Evolutionary conservation across 2,888 invertebrate genomes (phyloP), one percentile per base, ranked within the genome.

Genomic region (Drosophila pseudotakahashii): DNA sequence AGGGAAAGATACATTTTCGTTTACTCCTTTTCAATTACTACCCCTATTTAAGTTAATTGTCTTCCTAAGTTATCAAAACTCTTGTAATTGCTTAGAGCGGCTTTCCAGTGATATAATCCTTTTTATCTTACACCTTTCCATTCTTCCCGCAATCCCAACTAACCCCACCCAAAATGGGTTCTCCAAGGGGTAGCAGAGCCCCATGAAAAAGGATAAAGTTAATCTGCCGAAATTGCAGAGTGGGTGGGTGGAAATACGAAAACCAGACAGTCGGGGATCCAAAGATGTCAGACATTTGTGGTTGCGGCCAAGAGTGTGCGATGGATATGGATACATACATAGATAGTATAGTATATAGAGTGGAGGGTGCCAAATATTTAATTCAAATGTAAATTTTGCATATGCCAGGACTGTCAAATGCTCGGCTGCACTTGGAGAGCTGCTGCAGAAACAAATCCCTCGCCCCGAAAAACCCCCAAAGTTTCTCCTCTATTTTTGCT

Each of bases 391-490:
- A 58, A 74, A 61, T 73, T 76, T 68, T 57, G 42, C 39, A 75
- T 67, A 61, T 68, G 72, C 75, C 63, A 78, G 62, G 69, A 60
- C 78, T 67, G 74, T 74, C 66, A 69, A 78, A 73, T 70, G 81
- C 73, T 76, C 61, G 66, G 69, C 61, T 84, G 81, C 84, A 73
- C 64, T 63, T 39, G 37, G 9, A 66, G 34, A 59, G 34, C 34
- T 39, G 32, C 39, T 42, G 23, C 59, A 39, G 47, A 19, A 34
- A 34, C 39, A 26, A 32, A 19, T 10, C 34, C n/a, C n/a, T n/a
- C n/a, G n/a, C n/a, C n/a, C n/a, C n/a, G n/a, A n/a, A n/a, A n/a
- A n/a, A n/a, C n/a, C n/a, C 14, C 36, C 42, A 11, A 34, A 34
- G 34, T 11, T 34, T 11, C 34, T 11, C 26, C 30, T 14, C 6